phyloP scores from a whole-genome alignment of 2,113 vertebrate genomes.

The Mus pahari region DNA sequence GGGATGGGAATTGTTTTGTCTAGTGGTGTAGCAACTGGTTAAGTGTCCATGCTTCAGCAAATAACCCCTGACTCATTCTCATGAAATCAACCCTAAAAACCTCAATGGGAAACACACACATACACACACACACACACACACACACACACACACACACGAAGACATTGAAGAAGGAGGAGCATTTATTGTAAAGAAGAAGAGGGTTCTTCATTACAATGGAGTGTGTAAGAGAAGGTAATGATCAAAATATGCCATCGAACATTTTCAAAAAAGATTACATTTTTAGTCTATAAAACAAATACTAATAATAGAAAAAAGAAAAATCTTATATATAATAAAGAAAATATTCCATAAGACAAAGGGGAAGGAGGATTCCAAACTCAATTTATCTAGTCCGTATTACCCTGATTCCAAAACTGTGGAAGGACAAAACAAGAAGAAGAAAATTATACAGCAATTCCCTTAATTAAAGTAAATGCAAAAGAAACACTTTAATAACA shows the following conservation, averaged over 20 bases:
- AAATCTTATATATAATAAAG: background rate
- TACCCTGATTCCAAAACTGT: background rate
- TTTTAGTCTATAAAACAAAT: background rate
- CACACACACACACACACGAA: background rate
- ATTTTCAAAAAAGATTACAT: background rate
- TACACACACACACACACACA: background rate
- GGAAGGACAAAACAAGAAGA: background rate
- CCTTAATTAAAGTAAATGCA: background rate
- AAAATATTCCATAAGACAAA: background rate
- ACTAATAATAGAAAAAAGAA: background rate
- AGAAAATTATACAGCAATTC: background rate
- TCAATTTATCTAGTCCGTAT: background rate
- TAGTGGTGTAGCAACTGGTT: background rate
- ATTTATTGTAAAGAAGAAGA: background rate
- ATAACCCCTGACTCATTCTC: background rate
- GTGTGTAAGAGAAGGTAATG: background rate
- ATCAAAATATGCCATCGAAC: background rate
- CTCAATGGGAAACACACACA: background rate
- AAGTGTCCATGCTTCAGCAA: background rate
- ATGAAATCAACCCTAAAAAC: background rate
- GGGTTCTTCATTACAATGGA: background rate
- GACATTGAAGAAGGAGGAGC: background rate
- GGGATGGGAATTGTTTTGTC: background rate
- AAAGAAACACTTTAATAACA: background rate
- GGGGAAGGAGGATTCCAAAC: background rate